These are phyloP conservation scores for Theocolax elegans DNA, from an alignment of 1,140 invertebrate species.

Conservation along the genomic window DNA sequence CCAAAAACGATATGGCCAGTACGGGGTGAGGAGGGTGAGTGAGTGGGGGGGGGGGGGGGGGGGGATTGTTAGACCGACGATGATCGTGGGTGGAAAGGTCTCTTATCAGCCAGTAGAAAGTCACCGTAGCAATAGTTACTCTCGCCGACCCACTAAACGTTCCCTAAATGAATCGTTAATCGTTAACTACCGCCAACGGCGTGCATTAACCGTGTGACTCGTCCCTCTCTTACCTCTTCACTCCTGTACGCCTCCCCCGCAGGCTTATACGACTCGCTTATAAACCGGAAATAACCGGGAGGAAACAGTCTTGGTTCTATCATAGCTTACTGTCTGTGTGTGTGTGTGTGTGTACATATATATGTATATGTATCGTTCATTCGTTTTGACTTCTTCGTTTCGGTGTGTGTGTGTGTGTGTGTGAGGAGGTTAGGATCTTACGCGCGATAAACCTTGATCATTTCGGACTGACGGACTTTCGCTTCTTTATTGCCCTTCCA, in stretches of 20 bases:
- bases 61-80: neutral
- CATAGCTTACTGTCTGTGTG: slow-evolving; percentile 56
- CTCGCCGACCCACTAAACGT: slow-evolving; percentile 55
- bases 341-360: slow-evolving; percentile 54
- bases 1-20: neutral
- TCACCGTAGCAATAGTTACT: slow-evolving; percentile 47
- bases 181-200: slow-evolving; percentile 57
- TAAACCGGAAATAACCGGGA: slow-evolving; percentile 64
- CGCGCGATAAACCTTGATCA: slow-evolving; percentile 58
- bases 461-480: neutral
- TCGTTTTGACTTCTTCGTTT: slow-evolving; percentile 48
- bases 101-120: slow-evolving; percentile 46
- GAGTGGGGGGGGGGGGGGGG: neutral
- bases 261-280: slow-evolving; percentile 58
- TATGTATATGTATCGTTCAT: too few relatives aligned
- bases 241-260: slow-evolving; percentile 11
- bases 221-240: too few relatives aligned
- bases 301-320: slow-evolving; percentile 51
- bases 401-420: slow-evolving; percentile 10
- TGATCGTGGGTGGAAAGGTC: slow-evolving; percentile 22
- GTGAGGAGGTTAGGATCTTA: slow-evolving; percentile 48
- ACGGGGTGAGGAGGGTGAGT: neutral
- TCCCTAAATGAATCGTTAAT: slow-evolving; percentile 68
- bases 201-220: slow-evolving; percentile 52
- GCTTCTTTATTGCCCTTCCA: slow-evolving; percentile 54